A percentile compares a stretch with the other conserved stretches of the same genome.
Conservation (phyloP, 2,888 invertebrate genomes). For the Thecophora atra region DNA sequence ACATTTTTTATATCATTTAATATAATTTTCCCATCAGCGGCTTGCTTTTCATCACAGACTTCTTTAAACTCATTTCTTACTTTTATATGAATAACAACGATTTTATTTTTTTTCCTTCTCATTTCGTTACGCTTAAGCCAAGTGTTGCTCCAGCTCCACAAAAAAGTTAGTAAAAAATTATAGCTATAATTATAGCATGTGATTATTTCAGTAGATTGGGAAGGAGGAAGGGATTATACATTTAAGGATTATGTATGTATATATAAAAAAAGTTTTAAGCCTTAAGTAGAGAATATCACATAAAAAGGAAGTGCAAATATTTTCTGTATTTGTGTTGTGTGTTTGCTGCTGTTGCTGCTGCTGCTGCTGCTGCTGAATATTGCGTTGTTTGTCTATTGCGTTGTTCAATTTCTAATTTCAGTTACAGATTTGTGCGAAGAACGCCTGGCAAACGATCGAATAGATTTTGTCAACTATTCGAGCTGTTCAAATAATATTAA, state of each 20-base stretch:
- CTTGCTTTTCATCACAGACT: conserved; percentile 37
- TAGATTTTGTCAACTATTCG: too few species aligned
- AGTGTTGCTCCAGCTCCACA: not conserved
- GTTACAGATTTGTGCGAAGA: not conserved
- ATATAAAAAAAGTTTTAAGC: conserved; percentile 23
- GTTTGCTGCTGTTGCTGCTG: conserved; percentile 22
- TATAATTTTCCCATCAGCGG: conserved; percentile 17
- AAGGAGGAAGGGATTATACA: not conserved
- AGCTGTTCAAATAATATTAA: too few species aligned
- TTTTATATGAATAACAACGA: conserved; percentile 30
- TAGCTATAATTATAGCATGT: too few species aligned
- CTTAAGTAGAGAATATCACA: conserved; percentile 37
- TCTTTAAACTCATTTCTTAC: conserved; percentile 34
- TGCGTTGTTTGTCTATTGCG: not conserved
- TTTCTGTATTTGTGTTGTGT: too few species aligned
- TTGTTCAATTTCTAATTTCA: not conserved
- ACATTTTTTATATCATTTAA: conserved; percentile 20
- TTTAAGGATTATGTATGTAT: conserved; percentile 1
- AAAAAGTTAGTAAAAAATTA: conserved; percentile 3
- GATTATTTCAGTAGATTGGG: not conserved
- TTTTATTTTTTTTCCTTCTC: conserved; percentile 23
- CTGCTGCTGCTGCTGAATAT: conserved; percentile 22
- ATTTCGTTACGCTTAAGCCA: conserved; percentile 2
- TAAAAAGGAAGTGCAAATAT: conserved; percentile 35
- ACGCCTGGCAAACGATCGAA: too few species aligned